These are phyloP conservation scores for Neuroterus valhalla DNA, from an alignment of 1,140 invertebrate genomes.

Conservation along the genomic window DNA sequence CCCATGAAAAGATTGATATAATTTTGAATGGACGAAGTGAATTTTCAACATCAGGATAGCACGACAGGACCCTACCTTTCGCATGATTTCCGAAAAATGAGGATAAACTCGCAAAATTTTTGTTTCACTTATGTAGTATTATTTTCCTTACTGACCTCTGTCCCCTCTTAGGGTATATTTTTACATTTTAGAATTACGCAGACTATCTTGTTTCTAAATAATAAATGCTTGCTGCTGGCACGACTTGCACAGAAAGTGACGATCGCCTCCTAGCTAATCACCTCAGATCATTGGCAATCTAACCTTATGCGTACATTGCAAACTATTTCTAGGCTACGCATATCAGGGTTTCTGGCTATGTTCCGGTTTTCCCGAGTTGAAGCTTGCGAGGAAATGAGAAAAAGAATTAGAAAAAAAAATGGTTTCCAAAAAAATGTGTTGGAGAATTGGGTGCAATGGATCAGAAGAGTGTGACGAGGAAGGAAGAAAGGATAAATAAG, in stretches of 20 bases:
- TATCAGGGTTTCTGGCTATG: background rate
- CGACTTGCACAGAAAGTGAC: constrained; percentile 20
- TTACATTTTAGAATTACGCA: constrained; percentile 4
- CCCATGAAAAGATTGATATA: constrained; percentile 38
- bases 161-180: background rate
- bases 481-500: background rate
- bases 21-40: background rate
- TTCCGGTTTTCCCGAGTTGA: constrained; percentile 4
- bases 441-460: background rate
- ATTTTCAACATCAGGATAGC: background rate
- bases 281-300: constrained; percentile 5
- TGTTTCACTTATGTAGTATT: background rate
- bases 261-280: constrained; percentile 5
- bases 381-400: constrained; percentile 1
- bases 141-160: background rate
- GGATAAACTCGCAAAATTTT: background rate
- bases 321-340: constrained; percentile 25
- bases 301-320: background rate
- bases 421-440: background rate
- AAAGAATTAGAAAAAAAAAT: background rate
- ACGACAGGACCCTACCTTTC: constrained; percentile 8
- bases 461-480: constrained; percentile 2
- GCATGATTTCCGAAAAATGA: background rate
- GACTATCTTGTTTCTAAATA: background rate
- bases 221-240: constrained; percentile 3